A percentile compares a stretch with the other conserved stretches of the same genome.
Conservation (phyloP, 2,888 invertebrate species). For the Rhynchonema sp. region DNA sequence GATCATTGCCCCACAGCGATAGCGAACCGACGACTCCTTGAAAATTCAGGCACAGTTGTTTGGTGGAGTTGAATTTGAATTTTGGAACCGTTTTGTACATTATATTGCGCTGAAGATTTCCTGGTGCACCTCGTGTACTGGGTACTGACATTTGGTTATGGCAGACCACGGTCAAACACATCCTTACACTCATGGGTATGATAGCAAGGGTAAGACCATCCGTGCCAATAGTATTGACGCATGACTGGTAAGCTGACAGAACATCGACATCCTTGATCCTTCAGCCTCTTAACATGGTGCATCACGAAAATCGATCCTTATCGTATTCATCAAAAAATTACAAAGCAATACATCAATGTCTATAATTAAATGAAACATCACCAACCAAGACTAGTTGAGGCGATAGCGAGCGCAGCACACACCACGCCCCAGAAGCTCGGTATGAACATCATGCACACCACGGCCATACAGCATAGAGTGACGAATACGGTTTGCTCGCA, state of each 20-base stretch:
- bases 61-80: not conserved
- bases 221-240: too few species aligned
- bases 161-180: too few species aligned
- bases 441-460: conserved; percentile 11
- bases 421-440: conserved; percentile 10
- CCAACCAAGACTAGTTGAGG: conserved; percentile 9
- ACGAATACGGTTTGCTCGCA: conserved; percentile 8
- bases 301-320: too few species aligned
- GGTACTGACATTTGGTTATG: too few species aligned
- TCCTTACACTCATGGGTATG: too few species aligned
- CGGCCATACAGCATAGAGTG: conserved; percentile 10
- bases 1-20: conserved; percentile 7
- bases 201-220: too few species aligned
- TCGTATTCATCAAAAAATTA: too few species aligned
- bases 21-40: conserved; percentile 11
- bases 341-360: not conserved
- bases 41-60: not conserved
- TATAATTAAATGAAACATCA: not conserved
- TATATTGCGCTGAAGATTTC: too few species aligned
- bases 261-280: too few species aligned
- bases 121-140: too few species aligned
- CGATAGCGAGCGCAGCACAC: conserved; percentile 9
- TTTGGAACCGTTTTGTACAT: not conserved
- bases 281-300: too few species aligned
- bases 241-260: too few species aligned